These are phyloP conservation scores for Odontomachus brunneus DNA, from an alignment of 1,140 invertebrate genomes.

Conservation along the genomic window DNA sequence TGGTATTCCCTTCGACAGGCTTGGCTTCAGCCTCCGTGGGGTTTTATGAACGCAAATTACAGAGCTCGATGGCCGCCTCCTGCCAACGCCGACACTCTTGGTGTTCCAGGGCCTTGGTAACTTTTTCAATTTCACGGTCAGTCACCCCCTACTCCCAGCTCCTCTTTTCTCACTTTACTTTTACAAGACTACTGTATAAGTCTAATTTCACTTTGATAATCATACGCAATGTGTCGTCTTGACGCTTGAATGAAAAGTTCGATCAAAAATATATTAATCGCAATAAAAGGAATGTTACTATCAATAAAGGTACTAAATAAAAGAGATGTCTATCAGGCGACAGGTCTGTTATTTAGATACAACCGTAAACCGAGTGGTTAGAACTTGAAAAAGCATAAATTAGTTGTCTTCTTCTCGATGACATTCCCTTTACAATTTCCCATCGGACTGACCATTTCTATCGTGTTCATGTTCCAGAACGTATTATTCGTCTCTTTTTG, in stretches of 20 bases:
- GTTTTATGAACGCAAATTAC: constrained; percentile 86
- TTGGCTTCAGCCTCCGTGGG: constrained; percentile 64
- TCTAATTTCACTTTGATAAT: constrained; percentile 29
- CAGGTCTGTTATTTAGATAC: constrained; percentile 60
- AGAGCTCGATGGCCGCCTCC: constrained; percentile 82
- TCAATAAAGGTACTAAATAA: background rate
- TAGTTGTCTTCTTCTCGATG: constrained; percentile 73
- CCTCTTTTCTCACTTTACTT: constrained; percentile 13
- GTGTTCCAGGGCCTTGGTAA: constrained; percentile 79
- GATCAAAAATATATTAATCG: background rate
- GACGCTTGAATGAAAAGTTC: background rate
- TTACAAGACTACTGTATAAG: background rate
- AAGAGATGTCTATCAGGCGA: background rate
- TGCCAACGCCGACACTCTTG: constrained; percentile 80
- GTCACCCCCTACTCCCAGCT: constrained; percentile 52
- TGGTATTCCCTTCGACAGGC: constrained; percentile 76
- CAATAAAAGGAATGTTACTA: background rate
- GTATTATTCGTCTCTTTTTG: constrained; percentile 12
- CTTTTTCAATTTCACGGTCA: constrained; percentile 81
- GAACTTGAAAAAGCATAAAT: constrained; percentile 73
- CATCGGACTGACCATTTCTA: constrained; percentile 63
- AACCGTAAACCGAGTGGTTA: constrained; percentile 68
- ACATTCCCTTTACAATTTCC: constrained; percentile 74
- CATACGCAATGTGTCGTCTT: no score
- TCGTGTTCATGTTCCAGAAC: constrained; percentile 55